A percentile compares a stretch with the other conserved stretches of the same genome.
These are phyloP conservation scores for Emmelina monodactyla DNA, from an alignment of 2,888 invertebrate species.

Conservation along the genomic window DNA sequence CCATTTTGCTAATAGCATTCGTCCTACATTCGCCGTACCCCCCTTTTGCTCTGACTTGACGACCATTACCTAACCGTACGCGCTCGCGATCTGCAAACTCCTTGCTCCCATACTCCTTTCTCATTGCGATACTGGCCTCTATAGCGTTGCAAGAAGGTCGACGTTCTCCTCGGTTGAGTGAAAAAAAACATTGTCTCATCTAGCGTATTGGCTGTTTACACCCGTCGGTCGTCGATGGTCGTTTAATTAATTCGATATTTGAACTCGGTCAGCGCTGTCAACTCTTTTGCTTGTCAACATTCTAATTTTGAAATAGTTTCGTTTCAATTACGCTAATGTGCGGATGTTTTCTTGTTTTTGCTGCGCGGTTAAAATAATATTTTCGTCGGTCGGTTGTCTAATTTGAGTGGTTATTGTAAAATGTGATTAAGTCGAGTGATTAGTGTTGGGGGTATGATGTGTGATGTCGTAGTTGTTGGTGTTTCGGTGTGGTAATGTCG, in stretches of 20 bases:
- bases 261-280: slow-evolving; percentile 44
- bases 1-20: slow-evolving; percentile 30
- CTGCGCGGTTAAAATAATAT: no score
- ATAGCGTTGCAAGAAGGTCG: slow-evolving; percentile 25
- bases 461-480: background rate
- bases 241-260: slow-evolving; percentile 58
- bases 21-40: slow-evolving; percentile 50
- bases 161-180: slow-evolving; percentile 20
- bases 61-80: slow-evolving; percentile 55
- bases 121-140: slow-evolving; percentile 12
- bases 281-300: slow-evolving; percentile 20
- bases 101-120: background rate
- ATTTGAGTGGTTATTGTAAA: background rate
- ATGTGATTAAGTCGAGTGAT: background rate
- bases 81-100: slow-evolving; percentile 43
- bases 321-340: background rate
- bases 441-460: background rate
- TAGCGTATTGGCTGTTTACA: slow-evolving; percentile 46
- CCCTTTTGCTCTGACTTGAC: slow-evolving; percentile 52
- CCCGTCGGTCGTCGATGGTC: slow-evolving; percentile 43
- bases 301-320: slow-evolving; percentile 18
- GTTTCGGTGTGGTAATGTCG: slow-evolving; percentile 23
- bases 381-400: no score
- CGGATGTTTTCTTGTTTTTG: background rate
- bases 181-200: slow-evolving; percentile 34